phyloP scores from a whole-genome alignment of 2,888 invertebrate genomes.

The Hecatera dysodea region DNA sequence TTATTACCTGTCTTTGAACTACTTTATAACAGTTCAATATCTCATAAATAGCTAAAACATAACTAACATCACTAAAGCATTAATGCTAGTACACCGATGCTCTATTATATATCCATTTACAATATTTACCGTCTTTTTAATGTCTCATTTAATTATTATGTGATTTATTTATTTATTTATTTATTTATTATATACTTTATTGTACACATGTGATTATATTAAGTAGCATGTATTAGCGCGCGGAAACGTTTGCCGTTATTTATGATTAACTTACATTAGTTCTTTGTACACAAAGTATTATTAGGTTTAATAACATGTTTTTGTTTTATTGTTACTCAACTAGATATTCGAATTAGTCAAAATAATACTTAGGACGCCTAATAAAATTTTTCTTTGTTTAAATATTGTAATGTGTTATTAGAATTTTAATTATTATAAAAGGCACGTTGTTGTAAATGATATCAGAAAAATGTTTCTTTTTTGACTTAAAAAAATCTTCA shows the following conservation, averaged over 20 bases:
- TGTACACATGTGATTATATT: no score
- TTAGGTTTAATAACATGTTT: background rate
- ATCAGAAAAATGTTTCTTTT: no score
- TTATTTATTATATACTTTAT: no score
- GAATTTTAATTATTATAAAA: no score
- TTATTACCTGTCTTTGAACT: background rate
- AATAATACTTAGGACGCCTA: no score
- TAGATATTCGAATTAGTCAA: background rate
- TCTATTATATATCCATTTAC: constrained; percentile 14
- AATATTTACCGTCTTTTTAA: constrained; percentile 14
- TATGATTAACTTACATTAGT: constrained; percentile 9
- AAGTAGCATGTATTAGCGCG: background rate
- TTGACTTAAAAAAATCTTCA: no score
- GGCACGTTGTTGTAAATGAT: no score
- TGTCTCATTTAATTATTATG: constrained; percentile 8
- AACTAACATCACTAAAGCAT: background rate
- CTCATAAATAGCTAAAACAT: background rate
- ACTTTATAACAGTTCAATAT: background rate
- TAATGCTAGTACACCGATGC: background rate
- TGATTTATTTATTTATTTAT: no score
- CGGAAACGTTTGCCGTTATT: constrained; percentile 18
- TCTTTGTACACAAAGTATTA: background rate
- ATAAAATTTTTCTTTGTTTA: no score
- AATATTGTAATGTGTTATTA: no score
- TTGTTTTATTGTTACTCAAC: background rate